phyloP scores from a whole-genome alignment of 2,113 vertebrate genomes.

The Psettodes erumei region DNA sequence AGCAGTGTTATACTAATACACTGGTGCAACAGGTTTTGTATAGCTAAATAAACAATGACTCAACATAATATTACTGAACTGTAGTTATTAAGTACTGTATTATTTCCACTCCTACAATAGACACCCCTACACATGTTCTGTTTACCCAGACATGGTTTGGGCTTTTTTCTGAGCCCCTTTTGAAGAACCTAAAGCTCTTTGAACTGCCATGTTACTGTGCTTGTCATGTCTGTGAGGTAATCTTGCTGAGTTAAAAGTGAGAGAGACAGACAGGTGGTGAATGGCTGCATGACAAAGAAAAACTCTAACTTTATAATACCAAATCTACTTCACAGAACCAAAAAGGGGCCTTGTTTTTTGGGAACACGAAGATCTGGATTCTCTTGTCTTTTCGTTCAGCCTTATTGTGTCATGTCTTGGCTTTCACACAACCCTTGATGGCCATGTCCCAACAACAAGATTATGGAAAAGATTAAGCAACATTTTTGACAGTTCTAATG shows the following conservation, averaged over 20 bases:
- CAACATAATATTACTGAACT: neutral
- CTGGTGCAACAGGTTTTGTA: neutral
- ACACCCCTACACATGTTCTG: neutral
- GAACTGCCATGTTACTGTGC: slow-evolving; percentile 22
- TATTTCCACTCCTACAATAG: slow-evolving; percentile 4
- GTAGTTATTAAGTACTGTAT: neutral
- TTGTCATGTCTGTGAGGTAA: slow-evolving; percentile 23
- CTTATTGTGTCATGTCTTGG: slow-evolving; percentile 58
- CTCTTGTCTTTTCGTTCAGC: slow-evolving; percentile 40
- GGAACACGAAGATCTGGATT: slow-evolving; percentile 62
- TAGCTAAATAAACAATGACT: neutral
- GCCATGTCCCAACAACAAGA: slow-evolving; percentile 60
- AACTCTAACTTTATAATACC: slow-evolving; percentile 26
- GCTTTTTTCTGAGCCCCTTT: slow-evolving; percentile 10
- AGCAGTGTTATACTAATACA: neutral
- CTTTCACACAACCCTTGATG: slow-evolving; percentile 60
- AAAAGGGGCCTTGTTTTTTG: slow-evolving; percentile 53
- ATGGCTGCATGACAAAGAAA: slow-evolving; percentile 7
- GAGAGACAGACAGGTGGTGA: neutral
- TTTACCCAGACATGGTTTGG: neutral
- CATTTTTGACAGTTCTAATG: slow-evolving; percentile 57
- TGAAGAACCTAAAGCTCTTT: slow-evolving; percentile 32
- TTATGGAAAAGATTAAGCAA: slow-evolving; percentile 66
- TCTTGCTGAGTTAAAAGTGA: slow-evolving; percentile 21
- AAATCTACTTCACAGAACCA: slow-evolving; percentile 45